Evolutionary conservation across 2,113 vertebrate species (phyloP).

Genomic region (Heterotis niloticus): DNA sequence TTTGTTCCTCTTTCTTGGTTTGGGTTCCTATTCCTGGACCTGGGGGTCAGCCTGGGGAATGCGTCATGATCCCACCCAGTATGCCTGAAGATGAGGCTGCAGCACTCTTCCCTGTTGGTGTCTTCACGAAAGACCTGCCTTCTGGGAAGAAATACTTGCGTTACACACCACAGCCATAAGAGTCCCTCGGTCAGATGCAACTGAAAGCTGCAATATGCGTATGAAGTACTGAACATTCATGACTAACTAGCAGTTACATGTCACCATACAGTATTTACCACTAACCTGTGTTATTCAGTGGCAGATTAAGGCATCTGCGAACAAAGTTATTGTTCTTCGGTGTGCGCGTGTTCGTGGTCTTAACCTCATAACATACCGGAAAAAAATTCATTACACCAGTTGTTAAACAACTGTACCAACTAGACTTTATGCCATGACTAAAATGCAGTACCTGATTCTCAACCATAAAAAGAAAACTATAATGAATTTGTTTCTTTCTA

Average conservation of each 20-base stretch:
- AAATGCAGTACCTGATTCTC: background rate
- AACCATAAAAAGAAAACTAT: constrained; percentile 23
- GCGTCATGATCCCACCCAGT: constrained; percentile 83
- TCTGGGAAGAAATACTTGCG: constrained; percentile 90
- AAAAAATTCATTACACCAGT: too few relatives aligned
- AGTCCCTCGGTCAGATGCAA: background rate
- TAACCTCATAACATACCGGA: background rate
- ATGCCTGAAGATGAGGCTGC: constrained; percentile 81
- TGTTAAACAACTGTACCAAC: too few relatives aligned
- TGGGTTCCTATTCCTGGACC: background rate
- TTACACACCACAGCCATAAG: constrained; percentile 75
- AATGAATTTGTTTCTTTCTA: background rate
- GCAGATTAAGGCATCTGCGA: too few relatives aligned
- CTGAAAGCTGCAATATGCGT: background rate
- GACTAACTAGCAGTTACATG: too few relatives aligned
- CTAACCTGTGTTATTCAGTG: too few relatives aligned
- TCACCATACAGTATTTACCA: too few relatives aligned
- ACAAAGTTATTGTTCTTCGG: background rate
- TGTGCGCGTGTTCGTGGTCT: background rate
- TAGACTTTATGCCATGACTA: background rate
- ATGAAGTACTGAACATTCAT: too few relatives aligned
- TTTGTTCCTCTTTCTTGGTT: constrained; percentile 3
- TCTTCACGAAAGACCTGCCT: constrained; percentile 83
- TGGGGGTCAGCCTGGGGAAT: constrained; percentile 74
- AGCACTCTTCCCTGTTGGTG: constrained; percentile 73